Percentiles rank a stretch among this genome's conserved stretches.
phyloP scores from a whole-genome alignment of 2,797 vertebrate species.

The Salmo trutta region DNA sequence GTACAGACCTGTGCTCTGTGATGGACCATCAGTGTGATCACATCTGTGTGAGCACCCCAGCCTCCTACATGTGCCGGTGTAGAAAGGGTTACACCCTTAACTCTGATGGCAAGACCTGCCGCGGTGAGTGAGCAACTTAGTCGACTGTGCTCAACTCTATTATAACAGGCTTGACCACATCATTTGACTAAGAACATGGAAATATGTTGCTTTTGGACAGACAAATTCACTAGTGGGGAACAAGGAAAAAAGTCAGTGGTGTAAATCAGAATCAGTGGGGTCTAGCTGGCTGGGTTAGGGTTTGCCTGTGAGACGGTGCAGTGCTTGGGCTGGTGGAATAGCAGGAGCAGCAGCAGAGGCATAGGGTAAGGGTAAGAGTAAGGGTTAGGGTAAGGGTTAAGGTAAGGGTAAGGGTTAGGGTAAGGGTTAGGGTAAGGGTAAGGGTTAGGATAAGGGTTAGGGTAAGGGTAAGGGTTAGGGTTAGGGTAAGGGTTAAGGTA shows the following conservation, averaged over 20 bases:
- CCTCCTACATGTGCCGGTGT: slow-evolving; percentile 86
- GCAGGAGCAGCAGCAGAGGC: not conserved
- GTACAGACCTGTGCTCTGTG: slow-evolving; percentile 79
- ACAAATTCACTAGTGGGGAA: too few relatives aligned
- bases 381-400: too few relatives aligned
- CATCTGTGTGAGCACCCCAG: slow-evolving; percentile 87
- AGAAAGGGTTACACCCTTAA: slow-evolving; percentile 86
- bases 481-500: too few relatives aligned
- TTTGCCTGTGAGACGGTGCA: not conserved
- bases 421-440: too few relatives aligned
- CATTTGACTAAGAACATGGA: too few relatives aligned
- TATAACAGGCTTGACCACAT: not conserved
- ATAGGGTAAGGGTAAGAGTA: too few relatives aligned
- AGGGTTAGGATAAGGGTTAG: too few relatives aligned
- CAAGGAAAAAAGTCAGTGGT: too few relatives aligned
- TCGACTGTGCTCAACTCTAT: not conserved
- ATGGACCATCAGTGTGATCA: slow-evolving; percentile 85
- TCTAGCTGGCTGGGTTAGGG: not conserved
- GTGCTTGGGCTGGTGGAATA: not conserved
- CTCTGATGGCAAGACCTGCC: slow-evolving; percentile 84
- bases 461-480: too few relatives aligned
- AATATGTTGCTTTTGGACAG: too few relatives aligned
- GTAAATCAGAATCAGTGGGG: not conserved
- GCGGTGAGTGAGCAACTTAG: slow-evolving; percentile 72
- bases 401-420: too few relatives aligned